Evolutionary conservation across 2,797 vertebrate genomes (phyloP).

Genomic region (Acipenser ruthenus): DNA sequence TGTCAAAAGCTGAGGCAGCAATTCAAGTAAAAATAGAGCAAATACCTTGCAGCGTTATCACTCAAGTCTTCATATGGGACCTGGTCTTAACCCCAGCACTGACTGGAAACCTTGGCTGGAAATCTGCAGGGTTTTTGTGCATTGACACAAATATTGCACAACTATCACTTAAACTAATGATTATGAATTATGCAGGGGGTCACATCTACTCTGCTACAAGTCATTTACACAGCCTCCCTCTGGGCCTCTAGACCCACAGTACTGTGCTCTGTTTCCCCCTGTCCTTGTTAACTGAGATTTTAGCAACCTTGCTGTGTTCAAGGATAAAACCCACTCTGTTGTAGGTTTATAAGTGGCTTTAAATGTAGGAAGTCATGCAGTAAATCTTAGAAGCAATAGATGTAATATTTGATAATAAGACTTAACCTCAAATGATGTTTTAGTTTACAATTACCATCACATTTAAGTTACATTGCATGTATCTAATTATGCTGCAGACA

Average conservation of each 20-base stretch:
- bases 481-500: too few species aligned
- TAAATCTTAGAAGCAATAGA: neutral
- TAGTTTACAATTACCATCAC: neutral
- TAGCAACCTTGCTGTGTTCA: constrained; percentile 6
- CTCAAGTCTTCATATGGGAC: constrained; percentile 40
- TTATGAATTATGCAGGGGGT: constrained; percentile 67
- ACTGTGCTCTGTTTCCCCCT: constrained; percentile 27
- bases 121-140: constrained; percentile 29
- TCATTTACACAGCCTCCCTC: constrained; percentile 53
- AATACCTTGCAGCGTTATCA: constrained; percentile 29
- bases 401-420: too few species aligned
- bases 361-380: neutral
- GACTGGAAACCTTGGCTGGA: constrained; percentile 42
- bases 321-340: constrained; percentile 1
- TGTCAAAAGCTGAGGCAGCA: constrained; percentile 59
- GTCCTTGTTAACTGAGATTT: constrained; percentile 30
- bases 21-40: constrained; percentile 32
- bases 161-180: constrained; percentile 65
- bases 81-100: constrained; percentile 38
- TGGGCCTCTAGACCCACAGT: constrained; percentile 33
- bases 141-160: constrained; percentile 43
- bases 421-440: neutral
- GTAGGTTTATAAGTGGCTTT: neutral
- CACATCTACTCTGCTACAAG: constrained; percentile 62
- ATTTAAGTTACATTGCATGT: neutral